These are phyloP conservation scores for Drosophila quinaria DNA, from an alignment of 2,888 invertebrate species.

Conservation along the genomic window DNA sequence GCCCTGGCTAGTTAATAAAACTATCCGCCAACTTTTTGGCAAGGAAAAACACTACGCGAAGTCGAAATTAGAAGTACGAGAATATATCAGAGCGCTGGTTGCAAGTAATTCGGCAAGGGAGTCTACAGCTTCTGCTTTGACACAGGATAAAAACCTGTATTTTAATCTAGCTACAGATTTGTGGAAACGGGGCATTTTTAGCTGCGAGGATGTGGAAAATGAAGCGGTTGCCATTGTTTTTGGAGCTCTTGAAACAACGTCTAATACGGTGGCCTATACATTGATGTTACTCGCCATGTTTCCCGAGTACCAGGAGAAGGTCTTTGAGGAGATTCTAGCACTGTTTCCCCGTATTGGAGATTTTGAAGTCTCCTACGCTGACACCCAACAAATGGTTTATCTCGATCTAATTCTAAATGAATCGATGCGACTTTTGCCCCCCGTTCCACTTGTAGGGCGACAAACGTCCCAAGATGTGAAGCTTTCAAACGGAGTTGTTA, in stretches of 20 bases:
- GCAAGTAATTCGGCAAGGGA: slow-evolving; percentile 12
- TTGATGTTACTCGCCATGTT: slow-evolving; percentile 82
- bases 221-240: slow-evolving; percentile 83
- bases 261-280: slow-evolving; percentile 76
- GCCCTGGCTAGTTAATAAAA: slow-evolving; percentile 76
- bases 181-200: slow-evolving; percentile 71
- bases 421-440: slow-evolving; percentile 82
- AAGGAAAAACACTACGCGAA: slow-evolving; percentile 64
- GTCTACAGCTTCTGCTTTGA: background rate
- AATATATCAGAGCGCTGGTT: slow-evolving; percentile 77
- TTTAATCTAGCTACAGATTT: slow-evolving; percentile 77
- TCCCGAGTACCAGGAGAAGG: slow-evolving; percentile 79
- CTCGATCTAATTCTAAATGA: slow-evolving; percentile 84
- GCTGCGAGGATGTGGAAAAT: slow-evolving; percentile 76
- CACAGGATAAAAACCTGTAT: background rate
- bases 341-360: slow-evolving; percentile 71
- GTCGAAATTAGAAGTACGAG: slow-evolving; percentile 71
- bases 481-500: slow-evolving; percentile 75
- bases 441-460: slow-evolving; percentile 81
- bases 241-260: slow-evolving; percentile 84
- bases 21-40: slow-evolving; percentile 62
- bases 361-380: slow-evolving; percentile 74
- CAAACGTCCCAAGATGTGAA: slow-evolving; percentile 70
- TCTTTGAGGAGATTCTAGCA: slow-evolving; percentile 77
- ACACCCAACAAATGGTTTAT: slow-evolving; percentile 80